Base-by-base conservation (phyloP, 2,888 invertebrate species). In the Nomada goodeniana region DNA sequence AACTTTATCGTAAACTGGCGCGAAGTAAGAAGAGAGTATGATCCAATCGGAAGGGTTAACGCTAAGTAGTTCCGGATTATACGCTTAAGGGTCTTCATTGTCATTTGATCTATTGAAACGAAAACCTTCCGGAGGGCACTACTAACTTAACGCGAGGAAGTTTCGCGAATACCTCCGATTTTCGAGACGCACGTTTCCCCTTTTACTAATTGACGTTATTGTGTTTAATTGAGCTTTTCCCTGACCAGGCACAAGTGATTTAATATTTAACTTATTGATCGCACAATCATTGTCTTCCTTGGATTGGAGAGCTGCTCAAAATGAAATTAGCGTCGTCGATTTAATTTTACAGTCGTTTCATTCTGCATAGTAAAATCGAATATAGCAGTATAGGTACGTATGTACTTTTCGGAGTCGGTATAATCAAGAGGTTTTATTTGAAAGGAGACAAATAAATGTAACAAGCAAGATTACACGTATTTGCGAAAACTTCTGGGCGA, bases 11-110 rank as follows among this genome's bases (percentile, higher is more conserved):
- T 75, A 61, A 79, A 80, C 71, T 44, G 36, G 36, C 50, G 53
- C 68, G 47, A 61, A 47, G 18, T 50, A 29, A 23, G 13, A 60
- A 59, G 59, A n/a, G 42, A 23, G 57, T 68, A 67, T 63, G 72
- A 71, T 59, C 76, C 81, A 80, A 74, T 80, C 72, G 71, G 61
- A 74, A 72, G 87, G 77, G 80, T 87, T 80, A 76, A 53, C 60
- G 77, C 76, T 81, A 83, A 84, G 85, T 83, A 85, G 81, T 81
- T 83, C 68, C 57, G 81, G 89, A 89, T 90, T 89, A 89, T 89
- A 84, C 87, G 88, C 89, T 90, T 87, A 86, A 82, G 83, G 83
- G 81, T 76, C 86, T 87, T 86, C 84, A 80, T 69, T 83, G 86
- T 87, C 88, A 86, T 80, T 85, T 80, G 84, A 84, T 86, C 82